Conservation (phyloP, 2,797 vertebrate genomes). For the Balearica regulorum region DNA sequence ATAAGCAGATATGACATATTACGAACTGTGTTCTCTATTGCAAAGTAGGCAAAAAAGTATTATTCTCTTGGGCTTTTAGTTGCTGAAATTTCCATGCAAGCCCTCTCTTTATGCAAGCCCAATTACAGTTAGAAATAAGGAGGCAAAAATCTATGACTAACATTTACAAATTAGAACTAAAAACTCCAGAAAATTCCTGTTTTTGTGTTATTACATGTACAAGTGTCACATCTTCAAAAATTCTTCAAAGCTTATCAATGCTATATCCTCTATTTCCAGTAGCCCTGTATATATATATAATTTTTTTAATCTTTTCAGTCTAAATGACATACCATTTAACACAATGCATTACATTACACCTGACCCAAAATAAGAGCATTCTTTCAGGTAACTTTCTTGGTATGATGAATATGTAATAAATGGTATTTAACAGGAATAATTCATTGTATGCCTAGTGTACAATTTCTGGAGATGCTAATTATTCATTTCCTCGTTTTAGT, state of each 20-base stretch:
- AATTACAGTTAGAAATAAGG: not conserved
- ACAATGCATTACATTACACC: not conserved
- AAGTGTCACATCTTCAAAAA: not conserved
- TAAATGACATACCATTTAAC: not conserved
- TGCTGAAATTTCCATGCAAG: not conserved
- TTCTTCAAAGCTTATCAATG: not conserved
- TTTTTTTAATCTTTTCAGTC: not conserved
- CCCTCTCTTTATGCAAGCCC: not conserved
- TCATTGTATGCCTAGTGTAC: not conserved
- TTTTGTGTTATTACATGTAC: not conserved
- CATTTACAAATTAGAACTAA: not conserved
- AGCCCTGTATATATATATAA: not conserved
- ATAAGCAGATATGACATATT: not conserved
- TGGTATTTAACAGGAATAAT: not conserved
- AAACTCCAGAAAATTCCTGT: not conserved
- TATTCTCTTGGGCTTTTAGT: not conserved
- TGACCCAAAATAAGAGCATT: not conserved
- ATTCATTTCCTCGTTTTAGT: not conserved
- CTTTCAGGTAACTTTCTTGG: not conserved
- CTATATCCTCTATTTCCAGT: not conserved
- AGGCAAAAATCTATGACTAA: not conserved
- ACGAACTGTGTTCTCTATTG: not conserved
- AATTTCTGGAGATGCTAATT: not conserved
- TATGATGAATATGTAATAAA: not conserved
- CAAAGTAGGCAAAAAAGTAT: not conserved